Base-by-base conservation (phyloP, 2,113 vertebrate species). In the Pyrgilauda ruficollis region DNA sequence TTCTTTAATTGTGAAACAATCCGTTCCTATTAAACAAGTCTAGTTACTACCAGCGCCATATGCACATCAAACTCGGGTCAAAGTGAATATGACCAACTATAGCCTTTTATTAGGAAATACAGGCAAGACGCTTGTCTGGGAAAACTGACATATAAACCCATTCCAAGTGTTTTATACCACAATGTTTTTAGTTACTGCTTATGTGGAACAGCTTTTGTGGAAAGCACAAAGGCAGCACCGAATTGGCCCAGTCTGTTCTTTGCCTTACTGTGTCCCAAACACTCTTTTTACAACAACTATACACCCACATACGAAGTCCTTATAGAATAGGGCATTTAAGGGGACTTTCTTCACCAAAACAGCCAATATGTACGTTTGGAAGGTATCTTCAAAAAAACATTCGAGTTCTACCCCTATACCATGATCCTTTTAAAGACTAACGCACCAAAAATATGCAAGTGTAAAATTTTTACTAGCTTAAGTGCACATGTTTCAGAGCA, bases 1-100 rank as follows among this genome's bases (percentile, higher is more conserved):
- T 76, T 69, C 43, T 84, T 84, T 91, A 88, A 83, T 55, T 90
- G 88, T 70, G 72, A 93, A 94, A 84, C 86, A 94, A 81, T 66
- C 63, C 76, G 35, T 86, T 87, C 85, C 96, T 92, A 90, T 96
- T 93, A 94, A 95, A 90, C 79, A 81, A 93, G 86, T 39, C 83
- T 64, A 41, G 86, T 89, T 84, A 94, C 84, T 64, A 69, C 66
- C 67, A 86, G 13, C 76, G 66, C 93, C 93, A 95, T 85, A 93
- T 83, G 87, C 74, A 91, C 95, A 93, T 89, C 91, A 95, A 96
- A 84, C 89, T 79, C 62, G 1, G 58, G 93, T 89, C 62, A 39
- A 68, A 96, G 89, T 27, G 49, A 90, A 7, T 82, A 82, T 68
- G 66, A 87, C 89, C 77, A 75, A 61, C 64, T 83, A 52, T 16